Evolutionary conservation across 2,888 invertebrate species (phyloP), one percentile per base, ranked within the genome.

Genomic region (Gortyna flavago): DNA sequence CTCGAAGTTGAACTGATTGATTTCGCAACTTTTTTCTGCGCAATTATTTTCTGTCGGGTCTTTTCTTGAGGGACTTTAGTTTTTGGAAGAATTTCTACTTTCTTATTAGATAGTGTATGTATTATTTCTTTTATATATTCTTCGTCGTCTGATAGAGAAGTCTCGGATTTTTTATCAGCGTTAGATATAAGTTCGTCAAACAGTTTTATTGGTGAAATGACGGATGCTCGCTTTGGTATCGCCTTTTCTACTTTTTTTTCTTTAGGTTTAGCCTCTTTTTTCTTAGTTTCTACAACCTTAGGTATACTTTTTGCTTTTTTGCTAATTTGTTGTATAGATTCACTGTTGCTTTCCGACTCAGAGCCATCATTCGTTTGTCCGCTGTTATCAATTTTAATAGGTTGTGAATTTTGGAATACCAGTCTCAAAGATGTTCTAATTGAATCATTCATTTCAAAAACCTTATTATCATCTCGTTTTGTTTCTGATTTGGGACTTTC

Each of bases 151-250:
- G 89, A 87, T 1, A 87, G 41, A 21, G 68, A 78, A 7, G 65
- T 79, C 74, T 82, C 76, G 0, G 81, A 84, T 41, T 78, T 68
- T 51, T 81, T 85, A 29, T 87, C 81, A 21, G 62, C 76, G 5
- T 85, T 83, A 0, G 81, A 74, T 69, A 77, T 80, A 2, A 87
- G 76, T 32, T 91, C 91, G 0, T 90, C 90, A 5, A 90, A 91
- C 7, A 91, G 70, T 81, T 89, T 92, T 68, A 95, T 91, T 0
- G 95, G 95, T 0, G 95, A 95, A 80, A 95, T 95, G 4, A 87
- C 64, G 7, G 93, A 91, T 78, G 77, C 51, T 54, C 75, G 73
- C 38, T 71, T 77, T 13, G 18, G 57, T 6, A 65, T 51, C 1
- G 7, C 25, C 7, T 62, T 78, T 38, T 38, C 48, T 16, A 38